phyloP scores from a whole-genome alignment of 2,113 vertebrate species.

The Calyptomena viridis region DNA sequence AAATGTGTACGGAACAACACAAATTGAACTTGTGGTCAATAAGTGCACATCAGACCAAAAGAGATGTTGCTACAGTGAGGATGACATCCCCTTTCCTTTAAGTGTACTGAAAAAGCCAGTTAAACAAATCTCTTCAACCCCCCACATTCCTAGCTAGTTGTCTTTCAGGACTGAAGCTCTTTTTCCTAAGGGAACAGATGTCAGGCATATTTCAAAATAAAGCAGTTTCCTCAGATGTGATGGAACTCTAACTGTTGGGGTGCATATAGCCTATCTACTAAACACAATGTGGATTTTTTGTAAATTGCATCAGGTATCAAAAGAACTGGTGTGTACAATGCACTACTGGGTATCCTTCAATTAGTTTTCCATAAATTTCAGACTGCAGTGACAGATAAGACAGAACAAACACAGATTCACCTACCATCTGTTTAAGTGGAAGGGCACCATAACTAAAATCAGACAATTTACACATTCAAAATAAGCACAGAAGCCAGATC shows the following conservation, averaged over 20 bases:
- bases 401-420: neutral
- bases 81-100: neutral
- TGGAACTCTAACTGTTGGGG: neutral
- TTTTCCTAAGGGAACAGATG: neutral
- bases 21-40: neutral
- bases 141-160: neutral
- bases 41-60: neutral
- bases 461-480: neutral
- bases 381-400: neutral
- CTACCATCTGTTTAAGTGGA: neutral
- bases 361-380: neutral
- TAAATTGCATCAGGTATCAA: neutral
- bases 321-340: neutral
- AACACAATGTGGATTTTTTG: neutral
- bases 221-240: neutral
- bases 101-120: neutral
- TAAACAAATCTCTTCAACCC: neutral
- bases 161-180: neutral
- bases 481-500: neutral
- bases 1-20: neutral
- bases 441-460: neutral
- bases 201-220: neutral
- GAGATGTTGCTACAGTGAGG: neutral
- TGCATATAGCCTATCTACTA: neutral
- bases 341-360: neutral